Conservation (phyloP, 2,797 vertebrate genomes). For the Falco columbarius region DNA sequence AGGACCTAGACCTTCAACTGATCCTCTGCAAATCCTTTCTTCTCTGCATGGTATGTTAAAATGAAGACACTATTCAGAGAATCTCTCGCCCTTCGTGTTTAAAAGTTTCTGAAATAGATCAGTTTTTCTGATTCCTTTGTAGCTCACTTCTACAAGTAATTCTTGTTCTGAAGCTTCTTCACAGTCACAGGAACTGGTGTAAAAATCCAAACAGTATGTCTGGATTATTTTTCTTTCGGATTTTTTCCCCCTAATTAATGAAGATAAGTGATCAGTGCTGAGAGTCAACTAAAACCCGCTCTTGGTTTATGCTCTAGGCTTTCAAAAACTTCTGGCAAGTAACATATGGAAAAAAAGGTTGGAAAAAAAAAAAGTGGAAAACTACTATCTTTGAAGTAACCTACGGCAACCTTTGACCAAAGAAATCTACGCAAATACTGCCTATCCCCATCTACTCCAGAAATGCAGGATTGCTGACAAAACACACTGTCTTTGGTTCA, state of each 20-base stretch:
- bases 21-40: not conserved
- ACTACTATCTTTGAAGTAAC: not conserved
- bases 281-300: not conserved
- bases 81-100: not conserved
- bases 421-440: not conserved
- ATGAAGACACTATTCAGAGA: not conserved
- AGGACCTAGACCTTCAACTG: not conserved
- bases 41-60: not conserved
- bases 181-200: not conserved
- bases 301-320: not conserved
- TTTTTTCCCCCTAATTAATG: not conserved
- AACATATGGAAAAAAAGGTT: not conserved
- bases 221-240: not conserved
- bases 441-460: not conserved
- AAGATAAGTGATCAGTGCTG: not conserved
- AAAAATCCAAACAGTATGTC: not conserved
- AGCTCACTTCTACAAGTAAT: not conserved
- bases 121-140: not conserved
- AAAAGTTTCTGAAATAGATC: not conserved
- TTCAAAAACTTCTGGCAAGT: not conserved
- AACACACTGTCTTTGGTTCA: not conserved
- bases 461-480: not conserved
- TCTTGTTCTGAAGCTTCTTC: not conserved
- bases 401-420: not conserved
- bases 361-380: too few relatives aligned